Conservation (phyloP, 2,888 invertebrate species). For the Crematogaster levior region DNA sequence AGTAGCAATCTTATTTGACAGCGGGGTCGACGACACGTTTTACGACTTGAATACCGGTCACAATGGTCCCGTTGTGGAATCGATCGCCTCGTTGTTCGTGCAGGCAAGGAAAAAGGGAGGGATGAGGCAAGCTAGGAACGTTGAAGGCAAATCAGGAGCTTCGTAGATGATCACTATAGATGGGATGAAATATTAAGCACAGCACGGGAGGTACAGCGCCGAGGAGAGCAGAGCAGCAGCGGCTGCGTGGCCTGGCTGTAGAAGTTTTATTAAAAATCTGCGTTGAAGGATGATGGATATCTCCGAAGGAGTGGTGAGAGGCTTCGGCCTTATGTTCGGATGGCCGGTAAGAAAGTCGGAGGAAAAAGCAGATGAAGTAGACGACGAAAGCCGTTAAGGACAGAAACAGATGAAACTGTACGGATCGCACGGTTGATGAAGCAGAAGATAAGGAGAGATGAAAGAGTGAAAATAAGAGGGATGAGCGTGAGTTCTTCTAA, state of each 20-base stretch:
- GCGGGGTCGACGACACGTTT: slow-evolving; percentile 66
- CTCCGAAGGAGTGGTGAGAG: slow-evolving; percentile 70
- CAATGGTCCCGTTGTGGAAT: slow-evolving; percentile 72
- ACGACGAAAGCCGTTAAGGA: slow-evolving; percentile 54
- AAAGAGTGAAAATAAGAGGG: slow-evolving; percentile 43
- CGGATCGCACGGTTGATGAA: slow-evolving; percentile 52
- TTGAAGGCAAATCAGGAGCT: slow-evolving; percentile 77
- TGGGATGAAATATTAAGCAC: slow-evolving; percentile 80
- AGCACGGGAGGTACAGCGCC: slow-evolving; percentile 44
- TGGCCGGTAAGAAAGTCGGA: slow-evolving; percentile 50
- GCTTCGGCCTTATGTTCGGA: slow-evolving; percentile 60
- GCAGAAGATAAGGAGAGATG: slow-evolving; percentile 48
- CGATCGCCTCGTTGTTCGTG: slow-evolving; percentile 66
- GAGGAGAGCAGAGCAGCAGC: slow-evolving; percentile 47
- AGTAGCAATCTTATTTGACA: slow-evolving; percentile 55
- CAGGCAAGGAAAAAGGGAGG: slow-evolving; percentile 4
- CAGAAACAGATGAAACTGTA: slow-evolving; percentile 55
- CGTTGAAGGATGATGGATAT: slow-evolving; percentile 81
- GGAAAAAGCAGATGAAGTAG: slow-evolving; percentile 38
- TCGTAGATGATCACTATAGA: slow-evolving; percentile 78
- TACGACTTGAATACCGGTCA: slow-evolving; percentile 71
- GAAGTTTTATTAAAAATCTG: slow-evolving; percentile 84
- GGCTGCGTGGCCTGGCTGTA: slow-evolving; percentile 63
- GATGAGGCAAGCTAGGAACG: slow-evolving; percentile 36
- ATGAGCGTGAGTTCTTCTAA: slow-evolving; percentile 39